These are phyloP conservation scores for Ctena decussata DNA, from an alignment of 2,888 invertebrate species.

Conservation along the genomic window DNA sequence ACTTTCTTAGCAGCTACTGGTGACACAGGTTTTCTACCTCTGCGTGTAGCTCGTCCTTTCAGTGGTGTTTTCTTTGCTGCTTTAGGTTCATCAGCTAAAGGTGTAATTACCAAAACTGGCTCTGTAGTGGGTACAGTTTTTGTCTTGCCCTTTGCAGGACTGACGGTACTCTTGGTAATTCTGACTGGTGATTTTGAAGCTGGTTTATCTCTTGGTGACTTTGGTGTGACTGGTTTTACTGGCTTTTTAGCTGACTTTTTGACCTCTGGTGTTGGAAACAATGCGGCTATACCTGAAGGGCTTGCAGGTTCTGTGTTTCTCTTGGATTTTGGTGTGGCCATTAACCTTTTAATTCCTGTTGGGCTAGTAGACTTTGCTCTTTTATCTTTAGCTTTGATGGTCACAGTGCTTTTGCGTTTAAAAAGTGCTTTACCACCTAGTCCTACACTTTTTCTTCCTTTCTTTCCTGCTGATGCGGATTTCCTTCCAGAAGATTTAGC, in stretches of 20 bases:
- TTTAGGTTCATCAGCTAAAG: slow-evolving; percentile 13
- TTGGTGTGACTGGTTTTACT: slow-evolving; percentile 8
- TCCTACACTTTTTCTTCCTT: slow-evolving; percentile 63
- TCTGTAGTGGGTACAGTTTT: background rate
- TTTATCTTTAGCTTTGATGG: slow-evolving; percentile 49
- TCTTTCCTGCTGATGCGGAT: background rate
- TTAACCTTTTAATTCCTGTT: slow-evolving; percentile 63
- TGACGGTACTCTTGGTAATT: background rate
- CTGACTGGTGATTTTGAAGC: background rate
- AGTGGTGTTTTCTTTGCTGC: slow-evolving; percentile 22
- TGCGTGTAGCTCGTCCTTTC: background rate
- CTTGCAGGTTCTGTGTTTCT: slow-evolving; percentile 35
- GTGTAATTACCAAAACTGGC: background rate
- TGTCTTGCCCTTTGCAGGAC: background rate
- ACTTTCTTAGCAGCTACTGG: slow-evolving; percentile 7
- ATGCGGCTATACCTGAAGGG: slow-evolving; percentile 64
- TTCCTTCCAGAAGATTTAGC: slow-evolving; percentile 46
- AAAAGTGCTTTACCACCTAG: slow-evolving; percentile 74
- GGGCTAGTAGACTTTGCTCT: slow-evolving; percentile 47
- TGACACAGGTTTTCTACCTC: background rate
- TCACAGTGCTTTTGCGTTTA: slow-evolving; percentile 18
- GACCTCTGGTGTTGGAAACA: slow-evolving; percentile 52
- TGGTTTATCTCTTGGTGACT: background rate
- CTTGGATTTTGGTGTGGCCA: slow-evolving; percentile 64
- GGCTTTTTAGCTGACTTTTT: background rate